These are phyloP conservation scores for Tiliacea citrago DNA, from an alignment of 2,888 invertebrate species.

Conservation along the genomic window DNA sequence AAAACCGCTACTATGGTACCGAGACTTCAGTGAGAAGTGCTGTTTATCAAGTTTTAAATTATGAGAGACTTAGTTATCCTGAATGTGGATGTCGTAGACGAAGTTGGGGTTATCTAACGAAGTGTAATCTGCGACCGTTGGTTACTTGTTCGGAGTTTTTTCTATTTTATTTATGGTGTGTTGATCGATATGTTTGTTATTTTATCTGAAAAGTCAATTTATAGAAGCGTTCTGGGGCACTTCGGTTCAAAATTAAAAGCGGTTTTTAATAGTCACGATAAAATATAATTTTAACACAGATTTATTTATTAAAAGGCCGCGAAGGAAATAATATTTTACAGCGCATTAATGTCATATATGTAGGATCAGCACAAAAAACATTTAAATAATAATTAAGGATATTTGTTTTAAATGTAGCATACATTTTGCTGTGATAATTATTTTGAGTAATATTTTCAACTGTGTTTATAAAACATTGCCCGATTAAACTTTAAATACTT, in stretches of 20 bases:
- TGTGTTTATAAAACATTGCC: background rate
- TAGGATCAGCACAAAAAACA: background rate
- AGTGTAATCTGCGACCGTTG: conserved; percentile 25
- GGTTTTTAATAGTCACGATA: conserved; percentile 30
- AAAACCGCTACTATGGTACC: conserved; percentile 63
- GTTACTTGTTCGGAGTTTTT: conserved; percentile 1
- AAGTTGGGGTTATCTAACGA: conserved; percentile 36
- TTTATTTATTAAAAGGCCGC: conserved; percentile 24
- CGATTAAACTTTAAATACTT: background rate
- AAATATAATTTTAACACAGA: conserved; percentile 26
- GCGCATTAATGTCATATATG: conserved; percentile 11
- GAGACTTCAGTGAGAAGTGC: conserved; percentile 44
- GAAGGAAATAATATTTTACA: conserved; percentile 32
- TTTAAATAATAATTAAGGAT: background rate
- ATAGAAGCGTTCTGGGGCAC: background rate
- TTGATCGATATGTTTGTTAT: background rate
- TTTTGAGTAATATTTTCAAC: background rate
- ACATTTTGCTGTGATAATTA: background rate
- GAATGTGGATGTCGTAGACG: conserved; percentile 31
- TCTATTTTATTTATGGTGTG: background rate
- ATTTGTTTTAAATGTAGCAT: background rate
- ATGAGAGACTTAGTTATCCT: conserved; percentile 42
- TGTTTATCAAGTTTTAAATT: conserved; percentile 65
- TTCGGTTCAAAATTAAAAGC: background rate
- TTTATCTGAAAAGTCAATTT: background rate